Percentiles rank a stretch among this genome's conserved stretches.
These are phyloP conservation scores for Zygaena filipendulae DNA, from an alignment of 2,888 invertebrate genomes.

Conservation along the genomic window DNA sequence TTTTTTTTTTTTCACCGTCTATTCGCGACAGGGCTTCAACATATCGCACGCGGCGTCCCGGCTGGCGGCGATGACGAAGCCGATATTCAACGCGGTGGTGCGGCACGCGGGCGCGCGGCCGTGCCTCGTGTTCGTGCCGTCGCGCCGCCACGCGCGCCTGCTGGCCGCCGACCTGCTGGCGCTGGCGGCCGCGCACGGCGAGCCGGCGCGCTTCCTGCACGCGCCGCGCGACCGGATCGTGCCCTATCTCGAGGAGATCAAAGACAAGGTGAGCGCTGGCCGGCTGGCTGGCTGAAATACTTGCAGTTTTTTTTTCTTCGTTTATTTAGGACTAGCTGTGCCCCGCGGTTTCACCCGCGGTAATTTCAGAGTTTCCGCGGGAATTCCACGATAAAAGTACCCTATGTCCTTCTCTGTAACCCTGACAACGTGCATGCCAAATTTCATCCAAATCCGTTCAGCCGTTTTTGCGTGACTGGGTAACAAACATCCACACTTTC, in stretches of 20 bases:
- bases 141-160: conserved; percentile 89
- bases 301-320: no score
- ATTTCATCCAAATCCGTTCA: no score
- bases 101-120: conserved; percentile 87
- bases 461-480: no score
- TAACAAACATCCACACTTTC: no score
- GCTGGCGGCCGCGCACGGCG: conserved; percentile 89
- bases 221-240: conserved; percentile 87
- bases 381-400: no score
- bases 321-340: no score
- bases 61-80: conserved; percentile 97
- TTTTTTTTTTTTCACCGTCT: no score
- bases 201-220: conserved; percentile 89
- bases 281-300: no score
- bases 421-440: no score
- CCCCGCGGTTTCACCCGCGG: no score
- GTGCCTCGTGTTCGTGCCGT: conserved; percentile 91
- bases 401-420: no score
- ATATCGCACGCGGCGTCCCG: conserved; percentile 97
- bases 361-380: no score
- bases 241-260: conserved; percentile 87
- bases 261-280: conserved; percentile 82
- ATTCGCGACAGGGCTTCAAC: conserved; percentile 96
- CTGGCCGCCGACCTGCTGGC: conserved; percentile 97
- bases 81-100: conserved; percentile 92